Conservation (phyloP, 2,888 invertebrate species). For the Spodoptera picta region DNA sequence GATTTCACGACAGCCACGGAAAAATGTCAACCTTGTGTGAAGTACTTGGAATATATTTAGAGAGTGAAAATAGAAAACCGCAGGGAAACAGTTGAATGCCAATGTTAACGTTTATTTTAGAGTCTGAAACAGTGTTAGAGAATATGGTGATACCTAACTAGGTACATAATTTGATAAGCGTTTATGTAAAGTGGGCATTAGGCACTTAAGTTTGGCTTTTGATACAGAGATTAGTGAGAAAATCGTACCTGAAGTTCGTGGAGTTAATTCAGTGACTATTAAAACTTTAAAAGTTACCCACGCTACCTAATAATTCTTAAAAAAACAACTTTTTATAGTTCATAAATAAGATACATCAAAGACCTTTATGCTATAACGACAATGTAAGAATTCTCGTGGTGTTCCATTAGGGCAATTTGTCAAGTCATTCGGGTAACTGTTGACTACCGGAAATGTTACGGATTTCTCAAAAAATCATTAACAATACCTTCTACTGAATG, state of each 20-base stretch:
- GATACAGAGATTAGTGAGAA: conserved; percentile 1
- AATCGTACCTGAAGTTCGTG: conserved; percentile 13
- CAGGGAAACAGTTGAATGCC: conserved; percentile 83
- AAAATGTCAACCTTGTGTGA: conserved; percentile 78
- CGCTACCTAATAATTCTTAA: conserved; percentile 49
- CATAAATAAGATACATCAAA: conserved; percentile 56
- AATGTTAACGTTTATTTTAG: conserved; percentile 82
- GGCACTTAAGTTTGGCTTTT: conserved; percentile 1
- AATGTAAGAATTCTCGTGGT: conserved; percentile 29
- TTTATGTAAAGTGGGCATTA: conserved; percentile 4
- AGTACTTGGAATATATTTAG: conserved; percentile 75
- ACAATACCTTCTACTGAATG: too few relatives aligned
- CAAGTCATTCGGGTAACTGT: neutral
- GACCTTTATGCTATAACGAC: conserved; percentile 25
- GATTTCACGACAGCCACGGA: conserved; percentile 63
- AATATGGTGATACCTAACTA: conserved; percentile 13
- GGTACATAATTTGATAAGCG: conserved; percentile 14
- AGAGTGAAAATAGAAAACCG: conserved; percentile 81
- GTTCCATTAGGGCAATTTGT: conserved; percentile 23
- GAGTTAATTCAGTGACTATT: conserved; percentile 45
- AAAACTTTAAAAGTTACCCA: conserved; percentile 35
- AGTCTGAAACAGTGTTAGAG: conserved; percentile 57
- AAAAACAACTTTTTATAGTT: conserved; percentile 46
- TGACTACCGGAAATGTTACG: neutral
- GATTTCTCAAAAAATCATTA: too few relatives aligned